phyloP scores from a whole-genome alignment of 2,888 invertebrate species.

The Spisula subtruncata region DNA sequence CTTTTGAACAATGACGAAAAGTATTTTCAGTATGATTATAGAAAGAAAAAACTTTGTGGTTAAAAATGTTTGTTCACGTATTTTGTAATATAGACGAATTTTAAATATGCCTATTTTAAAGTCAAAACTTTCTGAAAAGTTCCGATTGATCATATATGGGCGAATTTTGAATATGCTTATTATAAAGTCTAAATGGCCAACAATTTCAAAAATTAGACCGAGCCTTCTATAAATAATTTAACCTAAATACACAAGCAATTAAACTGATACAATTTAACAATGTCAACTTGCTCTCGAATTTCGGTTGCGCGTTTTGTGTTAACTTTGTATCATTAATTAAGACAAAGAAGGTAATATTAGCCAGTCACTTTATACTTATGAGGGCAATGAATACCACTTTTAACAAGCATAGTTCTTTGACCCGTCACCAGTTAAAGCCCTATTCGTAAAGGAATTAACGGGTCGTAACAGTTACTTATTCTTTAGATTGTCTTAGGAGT shows the following conservation, averaged over 20 bases:
- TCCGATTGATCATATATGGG: no score
- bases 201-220: not conserved
- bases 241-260: not conserved
- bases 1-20: no score
- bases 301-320: not conserved
- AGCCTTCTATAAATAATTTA: not conserved
- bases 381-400: constrained; percentile 14
- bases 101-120: no score
- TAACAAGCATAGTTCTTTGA: constrained; percentile 36
- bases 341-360: constrained; percentile 21
- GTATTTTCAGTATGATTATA: no score
- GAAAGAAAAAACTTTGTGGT: no score
- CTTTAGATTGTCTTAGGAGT: constrained; percentile 45
- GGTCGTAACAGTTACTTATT: constrained; percentile 38
- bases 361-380: not conserved
- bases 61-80: no score
- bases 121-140: no score
- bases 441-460: constrained; percentile 1
- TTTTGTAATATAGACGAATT: no score
- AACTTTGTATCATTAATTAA: not conserved
- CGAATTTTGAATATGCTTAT: no score
- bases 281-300: not conserved
- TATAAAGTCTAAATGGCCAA: no score
- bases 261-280: not conserved
- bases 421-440: constrained; percentile 35